Evolutionary conservation across 2,888 invertebrate genomes (phyloP), one percentile per base, ranked within the genome.

Genomic region (Dendrolimus pini): DNA sequence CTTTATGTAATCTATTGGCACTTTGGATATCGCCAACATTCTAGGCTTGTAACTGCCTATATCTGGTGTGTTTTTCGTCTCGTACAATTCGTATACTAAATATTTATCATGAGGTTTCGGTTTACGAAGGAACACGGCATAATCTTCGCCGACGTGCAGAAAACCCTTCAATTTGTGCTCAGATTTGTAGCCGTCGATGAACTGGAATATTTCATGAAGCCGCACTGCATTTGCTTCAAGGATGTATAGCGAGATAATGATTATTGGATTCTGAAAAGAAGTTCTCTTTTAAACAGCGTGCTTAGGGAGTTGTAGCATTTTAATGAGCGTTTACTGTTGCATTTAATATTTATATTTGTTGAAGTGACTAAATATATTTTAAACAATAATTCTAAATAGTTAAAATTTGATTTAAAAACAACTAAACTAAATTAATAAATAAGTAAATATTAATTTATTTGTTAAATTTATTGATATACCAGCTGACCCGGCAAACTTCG

Each of bases 111-210:
- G 84, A 0, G 84, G 60, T 55, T 76, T 70, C 0, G 89, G 89
- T 10, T 69, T 63, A 62, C 71, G 71, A 0, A 89, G 64, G 56
- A 83, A 84, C 1, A 89, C 70, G 0, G 86, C 77, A 62, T 89
- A 89, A 8, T 88, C 83, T 52, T 75, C 69, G 0, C 89, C 89
- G 0, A 89, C 72, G 60, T 89, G 89, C 0, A 89, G 78, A 54
- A 76, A 80, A 0, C 89, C 88, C 60, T 72, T 65, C 0, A 86
- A 70, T 9, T 75, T 70, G 60, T 84, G 73, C 55, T 86, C 83
- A 0, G 86, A 77, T 69, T 67, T 78, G 62, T 62, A 80, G 1
- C 87, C 88, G 41, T 89, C 86, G n/a, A 89, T 56, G 52, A 74
- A 82, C 65, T 85, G 83, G 59, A 89, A 88, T 7, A 89, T 60